A percentile compares a stretch with the other conserved stretches of the same genome.
phyloP scores from a whole-genome alignment of 2,797 vertebrate species.

The Rhincodon typus region DNA sequence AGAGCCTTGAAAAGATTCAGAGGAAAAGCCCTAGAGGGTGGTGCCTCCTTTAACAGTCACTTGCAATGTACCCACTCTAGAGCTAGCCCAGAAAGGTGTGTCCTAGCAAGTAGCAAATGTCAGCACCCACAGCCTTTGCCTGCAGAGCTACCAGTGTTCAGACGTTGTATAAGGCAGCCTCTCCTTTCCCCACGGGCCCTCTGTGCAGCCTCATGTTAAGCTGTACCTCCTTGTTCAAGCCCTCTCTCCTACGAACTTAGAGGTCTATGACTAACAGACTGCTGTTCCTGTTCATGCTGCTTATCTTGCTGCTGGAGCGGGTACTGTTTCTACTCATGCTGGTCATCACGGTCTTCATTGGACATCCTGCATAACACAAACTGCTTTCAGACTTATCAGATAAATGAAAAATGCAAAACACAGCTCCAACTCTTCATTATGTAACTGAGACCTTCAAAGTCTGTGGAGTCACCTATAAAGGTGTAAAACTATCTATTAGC shows the following conservation, averaged over 20 bases:
- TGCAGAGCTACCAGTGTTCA: too few species aligned
- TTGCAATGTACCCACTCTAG: too few species aligned
- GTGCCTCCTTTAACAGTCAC: too few species aligned
- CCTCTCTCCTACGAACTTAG: too few species aligned
- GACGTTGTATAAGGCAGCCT: too few species aligned
- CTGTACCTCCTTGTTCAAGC: too few species aligned
- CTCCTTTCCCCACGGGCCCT: too few species aligned
- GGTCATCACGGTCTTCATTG: background rate
- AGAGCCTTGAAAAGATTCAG: background rate
- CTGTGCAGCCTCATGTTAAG: too few species aligned
- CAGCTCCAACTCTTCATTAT: background rate
- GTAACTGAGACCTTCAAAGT: background rate
- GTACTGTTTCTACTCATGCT: background rate
- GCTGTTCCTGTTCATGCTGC: background rate
- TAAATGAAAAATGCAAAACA: background rate
- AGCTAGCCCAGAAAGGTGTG: too few species aligned
- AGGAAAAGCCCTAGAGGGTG: background rate
- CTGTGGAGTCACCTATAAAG: background rate
- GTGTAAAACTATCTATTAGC: background rate
- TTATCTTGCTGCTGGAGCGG: too few species aligned
- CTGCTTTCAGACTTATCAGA: background rate
- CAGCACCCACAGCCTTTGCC: too few species aligned
- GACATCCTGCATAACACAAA: background rate
- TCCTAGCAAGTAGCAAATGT: too few species aligned
- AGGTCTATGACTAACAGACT: background rate